Evolutionary conservation across 2,113 vertebrate genomes (phyloP), one percentile per base, ranked within the genome.

Genomic region (Zingel zingel): DNA sequence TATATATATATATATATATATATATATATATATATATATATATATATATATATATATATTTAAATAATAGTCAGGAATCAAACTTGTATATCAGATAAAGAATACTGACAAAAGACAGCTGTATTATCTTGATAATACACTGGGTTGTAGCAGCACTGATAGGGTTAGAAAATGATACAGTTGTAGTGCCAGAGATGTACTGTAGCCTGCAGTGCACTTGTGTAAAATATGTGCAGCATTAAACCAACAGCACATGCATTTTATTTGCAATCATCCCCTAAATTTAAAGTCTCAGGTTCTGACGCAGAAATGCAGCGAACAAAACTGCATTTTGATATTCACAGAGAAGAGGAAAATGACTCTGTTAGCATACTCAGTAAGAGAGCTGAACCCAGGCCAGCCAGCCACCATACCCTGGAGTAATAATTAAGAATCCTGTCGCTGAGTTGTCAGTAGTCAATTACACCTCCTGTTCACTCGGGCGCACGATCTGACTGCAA

Each of bases 381-480:
- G 88, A 67, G 86, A 82, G 90, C 84, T 90, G 90, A 91, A 94
- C 91, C 85, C 77, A 53, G 88, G 89, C 72, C 92, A 83, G 90
- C 87, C 85, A 93, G 89, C 85, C 82, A 77, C 90, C 86, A 67
- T 93, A 92, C 94, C 95, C 94, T 82, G 72, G 87, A 94, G 95
- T 93, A 92, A 95, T 94, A 95, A 95, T 96, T 96, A 95, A 95
- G 93, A 94, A 92, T 93, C 89, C 87, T 90, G 94, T 92, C 90
- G 88, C 83, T 57, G 74, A 93, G 93, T 94, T 92, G 92, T 95
- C 94, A 92, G 92, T 92, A 94, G 94, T 95, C 94, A 95, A 96
- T 95, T 96, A 95, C 94, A 94, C 92, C 91, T 93, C 86, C 79
- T 83, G 89, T 91, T 93, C 93, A 69, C 84, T 89, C 79, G 88